Percentiles rank a stretch among this genome's conserved stretches.
These are phyloP conservation scores for Thripadectes ignobilis DNA, from an alignment of 2,797 vertebrate species.

Conservation along the genomic window DNA sequence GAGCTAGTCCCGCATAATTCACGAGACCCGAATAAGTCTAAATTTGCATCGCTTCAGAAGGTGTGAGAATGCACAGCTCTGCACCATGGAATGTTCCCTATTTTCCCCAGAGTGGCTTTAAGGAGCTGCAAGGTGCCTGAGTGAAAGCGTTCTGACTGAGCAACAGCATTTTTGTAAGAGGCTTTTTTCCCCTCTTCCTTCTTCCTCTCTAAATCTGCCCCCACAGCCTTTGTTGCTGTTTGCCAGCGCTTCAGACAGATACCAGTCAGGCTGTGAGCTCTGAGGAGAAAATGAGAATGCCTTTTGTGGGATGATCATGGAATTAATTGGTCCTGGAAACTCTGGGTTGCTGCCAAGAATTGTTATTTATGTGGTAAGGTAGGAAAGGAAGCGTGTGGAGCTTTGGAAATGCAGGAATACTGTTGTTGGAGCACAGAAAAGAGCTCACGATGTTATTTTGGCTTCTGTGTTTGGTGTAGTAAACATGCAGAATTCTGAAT, in stretches of 20 bases:
- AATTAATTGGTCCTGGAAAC: conserved; percentile 14
- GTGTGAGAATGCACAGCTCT: not conserved
- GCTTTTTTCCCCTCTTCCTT: not conserved
- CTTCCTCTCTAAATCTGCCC: not conserved
- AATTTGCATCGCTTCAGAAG: conserved; percentile 6
- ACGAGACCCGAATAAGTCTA: not conserved
- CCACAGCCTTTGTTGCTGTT: not conserved
- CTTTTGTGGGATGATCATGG: conserved; percentile 24
- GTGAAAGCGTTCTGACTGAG: not conserved
- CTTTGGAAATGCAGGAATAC: conserved; percentile 33
- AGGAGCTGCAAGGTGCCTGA: not conserved
- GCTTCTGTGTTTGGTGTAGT: not conserved
- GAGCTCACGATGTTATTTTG: not conserved
- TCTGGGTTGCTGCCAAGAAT: conserved; percentile 8
- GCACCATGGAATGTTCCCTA: not conserved
- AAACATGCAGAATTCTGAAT: not conserved
- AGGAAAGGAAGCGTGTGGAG: conserved; percentile 14
- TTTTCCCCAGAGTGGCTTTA: not conserved
- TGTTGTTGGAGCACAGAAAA: not conserved
- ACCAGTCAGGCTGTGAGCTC: not conserved
- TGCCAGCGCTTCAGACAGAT: conserved; percentile 1
- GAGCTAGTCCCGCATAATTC: not conserved
- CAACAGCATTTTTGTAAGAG: not conserved
- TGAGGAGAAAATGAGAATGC: conserved; percentile 7
- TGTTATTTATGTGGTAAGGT: conserved; percentile 39